Evolutionary conservation across 1,140 invertebrate genomes (phyloP), one percentile per base, ranked within the genome.

Genomic region (Paracyclopina nana): DNA sequence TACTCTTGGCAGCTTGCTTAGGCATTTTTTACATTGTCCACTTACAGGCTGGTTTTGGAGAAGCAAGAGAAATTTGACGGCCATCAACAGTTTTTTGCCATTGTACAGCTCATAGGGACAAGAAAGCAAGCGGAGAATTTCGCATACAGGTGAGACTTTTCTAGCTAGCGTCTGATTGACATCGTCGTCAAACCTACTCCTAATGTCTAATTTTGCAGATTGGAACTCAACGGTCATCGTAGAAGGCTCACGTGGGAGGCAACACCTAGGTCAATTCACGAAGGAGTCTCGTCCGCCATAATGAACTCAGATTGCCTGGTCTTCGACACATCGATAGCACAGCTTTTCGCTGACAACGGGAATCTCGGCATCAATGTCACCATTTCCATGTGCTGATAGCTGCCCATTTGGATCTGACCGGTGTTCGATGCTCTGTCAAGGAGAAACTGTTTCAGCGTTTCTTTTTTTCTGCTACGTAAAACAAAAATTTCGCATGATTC

Each of bases 301-400:
- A 75, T 90, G 63, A 92, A 88, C 61, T 95, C 88, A 43, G 94
- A 99, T 69, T 99, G 95, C 67, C 75, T 99, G 43, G 90, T 97
- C 34, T 98, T 99, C 70, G 94, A 98, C 65, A 94, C 91, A 24
- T 87, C 83, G 48, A 88, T 96, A 64, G 95, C 94, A 51, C 86
- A 96, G 66, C 70, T 96, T 34, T 99, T 99, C 73, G 88, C 94
- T 16, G 94, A 99, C 63, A 96, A 96, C 69, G 94, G 92, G 5
- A 99, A 99, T 69, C 73, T 99, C 51, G 94, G 91, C 56, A 99
- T 99, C 57, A 99, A 98, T 70, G 95, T 99, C 54, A 97, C 94
- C 60, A 98, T 99, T 65, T 88, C 83, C 53, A 78, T 83, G 73
- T 59, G 57, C 42, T 60, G 46, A 57, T 26, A n/a, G n/a, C n/a